Base-by-base conservation (phyloP, 1,140 invertebrate genomes). In the Bombus confusus region DNA sequence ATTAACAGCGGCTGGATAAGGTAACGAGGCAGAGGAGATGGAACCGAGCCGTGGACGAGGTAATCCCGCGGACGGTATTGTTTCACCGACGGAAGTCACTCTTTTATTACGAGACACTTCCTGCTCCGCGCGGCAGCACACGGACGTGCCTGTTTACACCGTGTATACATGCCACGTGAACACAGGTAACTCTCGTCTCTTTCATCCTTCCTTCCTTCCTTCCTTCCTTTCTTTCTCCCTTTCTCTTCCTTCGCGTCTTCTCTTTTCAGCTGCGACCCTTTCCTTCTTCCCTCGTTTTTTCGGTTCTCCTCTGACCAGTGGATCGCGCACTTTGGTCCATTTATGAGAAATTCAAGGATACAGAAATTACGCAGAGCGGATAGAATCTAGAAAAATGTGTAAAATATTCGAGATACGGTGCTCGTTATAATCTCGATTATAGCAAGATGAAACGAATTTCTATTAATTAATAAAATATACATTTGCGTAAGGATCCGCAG, bases 51-150 rank as follows among this genome's bases (percentile, higher is more conserved):
- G 86, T 85, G 88, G 87, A 83, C 69, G 77, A 85, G 88, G 64
- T 88, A 89, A 88, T 87, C 87, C 87, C 64, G 87, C 79, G 73
- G 83, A 84, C 83, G 69, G 90, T 91, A 92, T 93, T 93, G 93
- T 93, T 93, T 93, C 92, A 92, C 90, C 68, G 76, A 90, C 93
- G 93, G 92, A 93, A 93, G 93, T 92, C 86, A 81, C 90, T 93
- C 90, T 93, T 93, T 93, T 92, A 92, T 93, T 91, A 92, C 88
- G 90, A 89, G 89, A 89, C 89, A 91, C 90, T 93, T 93, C 93
- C 93, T 91, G 92, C 80, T 87, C 87, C 79, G 86, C 83, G 34
- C 80, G 82, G 76, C 28, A 83, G 78, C 84, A 80, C 87, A 74
- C 80, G 68, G 72, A 78, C 68, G 69, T 85, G 72, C 81, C 85